Evolutionary conservation across 2,888 invertebrate genomes (phyloP), one percentile per base, ranked within the genome.

Genomic region (Disparrhopalites patrizii): DNA sequence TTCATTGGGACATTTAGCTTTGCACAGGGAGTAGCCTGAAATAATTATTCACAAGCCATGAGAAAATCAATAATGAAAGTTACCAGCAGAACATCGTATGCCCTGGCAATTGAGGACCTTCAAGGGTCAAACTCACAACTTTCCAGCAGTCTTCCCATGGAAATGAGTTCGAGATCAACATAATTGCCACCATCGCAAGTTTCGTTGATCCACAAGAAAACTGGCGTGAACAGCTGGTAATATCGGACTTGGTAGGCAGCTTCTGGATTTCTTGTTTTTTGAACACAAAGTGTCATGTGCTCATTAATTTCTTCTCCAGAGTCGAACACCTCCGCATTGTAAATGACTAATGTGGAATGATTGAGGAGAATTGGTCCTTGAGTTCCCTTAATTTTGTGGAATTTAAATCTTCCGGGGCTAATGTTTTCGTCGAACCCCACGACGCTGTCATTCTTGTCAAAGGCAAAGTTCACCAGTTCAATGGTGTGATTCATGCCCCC

Each of bases 151-250:
- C 27, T 61, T 8, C 50, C 18, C 1, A 52, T 33, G 3, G 61
- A 61, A 36, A 61, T 13, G 1, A 61, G 27, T 20, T 61, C 61
- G 18, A 61, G 15, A 28, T 61, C 61, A 15, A 61, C 25, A 15
- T 36, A 61, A 51, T 61, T 61, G 1, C 61, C 61, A 2, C 61
- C 61, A 27, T 61, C 51, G 25, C 61, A 61, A 25, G 51, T 61
- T 15, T 51, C 51, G 25, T 61, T 61, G 3, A 61, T 27, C 15
- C 10, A 25, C 5, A 61, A 10, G 31, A 36, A 61, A 13, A n/a
- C 18, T 7, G 51, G 18, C 13, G 33, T 25, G 7, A 2, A 18
- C 15, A 61, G 23, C 27, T 61, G 31, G 18, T 61, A 61, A 15
- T 61, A 50, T 18, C 61, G 51, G 1, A 61, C 61, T 31, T 50